Percentiles rank a stretch among this genome's conserved stretches.
phyloP scores from a whole-genome alignment of 2,797 vertebrate species.

The Microctenopoma lineatum region DNA sequence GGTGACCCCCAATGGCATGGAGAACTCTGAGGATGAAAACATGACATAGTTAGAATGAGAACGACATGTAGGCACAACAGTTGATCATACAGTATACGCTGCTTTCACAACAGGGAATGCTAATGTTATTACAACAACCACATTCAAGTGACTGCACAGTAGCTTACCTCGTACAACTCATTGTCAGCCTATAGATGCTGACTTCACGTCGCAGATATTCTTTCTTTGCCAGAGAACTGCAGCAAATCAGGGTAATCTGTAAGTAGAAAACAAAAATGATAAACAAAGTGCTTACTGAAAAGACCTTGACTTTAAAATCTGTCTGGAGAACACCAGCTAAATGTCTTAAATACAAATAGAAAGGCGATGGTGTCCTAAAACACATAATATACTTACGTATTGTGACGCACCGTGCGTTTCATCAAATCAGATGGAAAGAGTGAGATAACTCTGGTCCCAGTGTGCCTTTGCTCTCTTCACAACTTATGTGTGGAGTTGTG shows the following conservation, averaged over 20 bases:
- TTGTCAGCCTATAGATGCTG: slow-evolving; percentile 30
- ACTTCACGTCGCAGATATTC: not conserved
- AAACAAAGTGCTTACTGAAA: not conserved
- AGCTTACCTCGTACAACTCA: slow-evolving; percentile 69
- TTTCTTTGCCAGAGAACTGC: slow-evolving; percentile 3
- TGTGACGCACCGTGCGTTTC: slow-evolving; percentile 3
- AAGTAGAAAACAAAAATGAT: slow-evolving; percentile 10
- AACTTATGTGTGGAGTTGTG: slow-evolving; percentile 18
- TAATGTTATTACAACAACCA: not conserved
- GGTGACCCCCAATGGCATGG: slow-evolving; percentile 42
- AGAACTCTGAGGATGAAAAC: slow-evolving; percentile 62
- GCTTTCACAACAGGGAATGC: too few species aligned
- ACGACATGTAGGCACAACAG: not conserved
- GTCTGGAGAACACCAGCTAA: not conserved
- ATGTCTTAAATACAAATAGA: not conserved
- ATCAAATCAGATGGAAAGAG: not conserved
- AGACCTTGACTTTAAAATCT: not conserved
- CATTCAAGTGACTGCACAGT: not conserved
- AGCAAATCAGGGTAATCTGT: slow-evolving; percentile 26
- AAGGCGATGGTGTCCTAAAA: not conserved
- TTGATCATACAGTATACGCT: not conserved
- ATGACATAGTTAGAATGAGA: not conserved
- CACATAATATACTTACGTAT: slow-evolving; percentile 47
- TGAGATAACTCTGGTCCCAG: not conserved
- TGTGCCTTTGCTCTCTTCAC: slow-evolving; percentile 19